These are phyloP conservation scores for Stenodera caucasica DNA, from an alignment of 2,888 invertebrate genomes.

Conservation along the genomic window DNA sequence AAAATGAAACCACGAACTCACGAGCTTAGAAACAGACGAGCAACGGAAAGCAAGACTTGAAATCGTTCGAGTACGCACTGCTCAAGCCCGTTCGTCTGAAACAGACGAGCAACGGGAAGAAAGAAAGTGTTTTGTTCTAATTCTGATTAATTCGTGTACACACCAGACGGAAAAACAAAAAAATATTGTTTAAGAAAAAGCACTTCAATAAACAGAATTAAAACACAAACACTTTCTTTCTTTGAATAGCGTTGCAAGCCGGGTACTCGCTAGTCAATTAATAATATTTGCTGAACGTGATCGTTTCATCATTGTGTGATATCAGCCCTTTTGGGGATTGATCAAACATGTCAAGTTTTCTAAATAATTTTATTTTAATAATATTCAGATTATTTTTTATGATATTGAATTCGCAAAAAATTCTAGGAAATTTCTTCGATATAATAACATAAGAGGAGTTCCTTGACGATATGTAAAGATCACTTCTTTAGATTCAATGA, in stretches of 20 bases:
- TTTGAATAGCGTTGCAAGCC: no score
- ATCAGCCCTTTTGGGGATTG: neutral
- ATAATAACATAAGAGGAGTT: neutral
- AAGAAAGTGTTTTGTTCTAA: no score
- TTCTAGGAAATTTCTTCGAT: neutral
- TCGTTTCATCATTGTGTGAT: no score
- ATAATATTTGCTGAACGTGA: no score
- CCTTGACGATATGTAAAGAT: neutral
- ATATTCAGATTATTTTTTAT: neutral
- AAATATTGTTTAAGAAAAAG: no score
- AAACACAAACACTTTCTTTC: no score
- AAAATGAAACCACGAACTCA: no score
- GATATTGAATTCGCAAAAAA: neutral
- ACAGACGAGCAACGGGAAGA: neutral
- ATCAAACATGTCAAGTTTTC: neutral
- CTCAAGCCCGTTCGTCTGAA: slow-evolving; percentile 4
- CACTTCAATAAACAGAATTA: no score
- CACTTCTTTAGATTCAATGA: neutral
- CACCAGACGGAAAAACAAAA: no score
- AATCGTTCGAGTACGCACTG: neutral
- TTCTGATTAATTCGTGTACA: no score
- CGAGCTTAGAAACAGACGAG: neutral
- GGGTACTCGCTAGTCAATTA: neutral
- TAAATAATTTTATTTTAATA: neutral
- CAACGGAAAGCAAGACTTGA: neutral